Conservation (phyloP, 1,140 invertebrate species). For the Drosophila insularis region DNA sequence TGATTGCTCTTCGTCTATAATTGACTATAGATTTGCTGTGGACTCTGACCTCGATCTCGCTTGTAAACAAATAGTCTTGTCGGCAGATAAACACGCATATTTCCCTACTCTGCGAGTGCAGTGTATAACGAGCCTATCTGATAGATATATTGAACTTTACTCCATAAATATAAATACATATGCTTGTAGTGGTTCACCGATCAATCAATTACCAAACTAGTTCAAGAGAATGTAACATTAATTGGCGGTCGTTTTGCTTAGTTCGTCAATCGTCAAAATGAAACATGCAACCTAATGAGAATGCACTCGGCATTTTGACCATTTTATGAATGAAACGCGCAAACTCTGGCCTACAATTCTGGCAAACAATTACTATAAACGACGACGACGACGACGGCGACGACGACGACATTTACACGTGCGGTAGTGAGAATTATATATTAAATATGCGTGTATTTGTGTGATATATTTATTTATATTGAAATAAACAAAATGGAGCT, state of each 20-base stretch:
- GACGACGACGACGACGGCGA: too few species aligned
- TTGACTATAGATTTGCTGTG: constrained; percentile 4
- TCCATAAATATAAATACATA: not conserved
- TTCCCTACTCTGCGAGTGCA: not conserved
- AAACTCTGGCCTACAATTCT: not conserved
- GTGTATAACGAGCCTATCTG: not conserved
- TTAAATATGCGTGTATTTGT: not conserved
- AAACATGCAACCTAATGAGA: constrained; percentile 36
- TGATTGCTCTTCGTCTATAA: constrained; percentile 13
- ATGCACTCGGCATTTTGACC: constrained; percentile 36
- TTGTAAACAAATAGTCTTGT: not conserved
- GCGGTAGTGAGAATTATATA: not conserved
- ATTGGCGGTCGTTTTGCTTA: constrained; percentile 26
- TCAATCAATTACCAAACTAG: constrained; percentile 36
- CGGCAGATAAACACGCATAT: constrained; percentile 3
- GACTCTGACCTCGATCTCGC: constrained; percentile 6
- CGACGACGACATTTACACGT: not conserved
- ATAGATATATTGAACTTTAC: constrained; percentile 2
- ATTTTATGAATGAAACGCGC: constrained; percentile 35
- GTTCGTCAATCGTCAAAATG: constrained; percentile 3
- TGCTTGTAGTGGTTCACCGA: constrained; percentile 6
- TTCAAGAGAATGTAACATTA: constrained; percentile 39
- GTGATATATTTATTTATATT: too few species aligned
- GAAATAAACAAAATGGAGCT: constrained; percentile 48
- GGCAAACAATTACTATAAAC: not conserved